Evolutionary conservation across 2,797 vertebrate genomes (phyloP).

Genomic region (Poliocrania exsul): DNA sequence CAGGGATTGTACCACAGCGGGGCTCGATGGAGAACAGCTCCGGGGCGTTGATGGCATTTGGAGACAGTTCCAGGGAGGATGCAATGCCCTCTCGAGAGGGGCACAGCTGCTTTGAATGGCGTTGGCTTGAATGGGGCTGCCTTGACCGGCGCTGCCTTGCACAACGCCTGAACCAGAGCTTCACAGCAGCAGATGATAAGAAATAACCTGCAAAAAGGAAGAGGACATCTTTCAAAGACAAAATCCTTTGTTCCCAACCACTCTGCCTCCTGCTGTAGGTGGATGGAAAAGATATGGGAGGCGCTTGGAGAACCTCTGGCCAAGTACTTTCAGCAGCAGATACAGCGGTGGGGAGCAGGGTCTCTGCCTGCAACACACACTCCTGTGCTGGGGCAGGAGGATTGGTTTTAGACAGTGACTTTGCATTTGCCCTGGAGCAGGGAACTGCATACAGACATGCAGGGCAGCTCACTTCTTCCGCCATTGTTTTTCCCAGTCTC

Average conservation of each 20-base stretch:
- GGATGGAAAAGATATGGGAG: background rate
- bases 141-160: slow-evolving; percentile 20
- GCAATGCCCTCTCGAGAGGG: background rate
- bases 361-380: background rate
- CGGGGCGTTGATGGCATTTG: background rate
- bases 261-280: background rate
- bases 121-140: background rate
- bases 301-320: background rate
- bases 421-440: background rate
- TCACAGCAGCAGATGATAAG: background rate
- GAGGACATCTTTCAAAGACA: background rate
- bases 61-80: slow-evolving; percentile 49
- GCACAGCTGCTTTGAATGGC: background rate
- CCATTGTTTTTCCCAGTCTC: background rate
- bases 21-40: slow-evolving; percentile 82
- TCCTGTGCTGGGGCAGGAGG: background rate
- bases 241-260: background rate
- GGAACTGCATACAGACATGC: background rate
- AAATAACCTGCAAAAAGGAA: background rate
- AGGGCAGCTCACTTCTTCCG: background rate
- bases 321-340: background rate
- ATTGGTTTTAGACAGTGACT: background rate
- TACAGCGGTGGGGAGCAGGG: rapidly evolving
- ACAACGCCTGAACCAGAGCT: slow-evolving; percentile 9
- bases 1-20: slow-evolving; percentile 71